A percentile compares a stretch with the other conserved stretches of the same genome.
Evolutionary conservation across 2,113 vertebrate species (phyloP).

Genomic region (Chloropsis cyanopogon): DNA sequence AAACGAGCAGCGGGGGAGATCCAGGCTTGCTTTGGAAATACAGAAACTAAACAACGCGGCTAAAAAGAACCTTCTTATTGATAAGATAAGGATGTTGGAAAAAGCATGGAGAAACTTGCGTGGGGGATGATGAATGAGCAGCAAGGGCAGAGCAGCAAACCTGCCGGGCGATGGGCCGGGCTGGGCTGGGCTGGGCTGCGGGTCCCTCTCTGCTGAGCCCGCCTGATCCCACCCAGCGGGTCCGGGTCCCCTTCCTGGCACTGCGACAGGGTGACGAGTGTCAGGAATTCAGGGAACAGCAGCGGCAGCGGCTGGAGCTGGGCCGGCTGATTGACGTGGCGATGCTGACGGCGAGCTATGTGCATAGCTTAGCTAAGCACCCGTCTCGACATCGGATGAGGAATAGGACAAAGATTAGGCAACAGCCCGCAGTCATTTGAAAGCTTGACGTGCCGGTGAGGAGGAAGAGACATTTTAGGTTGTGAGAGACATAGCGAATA

Average conservation of each 20-base stretch:
- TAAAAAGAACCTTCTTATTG: not conserved
- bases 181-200: not conserved
- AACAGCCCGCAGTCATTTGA: not conserved
- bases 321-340: not conserved
- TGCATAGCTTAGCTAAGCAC: slow-evolving; percentile 30
- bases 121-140: not conserved
- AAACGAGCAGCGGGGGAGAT: not conserved
- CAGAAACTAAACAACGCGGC: not conserved
- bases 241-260: not conserved
- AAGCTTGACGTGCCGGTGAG: not conserved
- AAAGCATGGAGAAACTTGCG: not conserved
- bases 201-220: not conserved
- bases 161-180: not conserved
- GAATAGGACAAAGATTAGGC: not conserved
- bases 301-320: not conserved
- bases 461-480: not conserved
- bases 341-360: not conserved
- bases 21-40: not conserved
- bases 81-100: not conserved
- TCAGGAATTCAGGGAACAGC: not conserved
- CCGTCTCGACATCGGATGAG: not conserved
- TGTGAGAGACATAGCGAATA: not conserved
- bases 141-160: not conserved
- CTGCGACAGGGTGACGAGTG: not conserved
- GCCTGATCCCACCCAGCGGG: not conserved